Base-by-base conservation (phyloP, 2,888 invertebrate genomes). In the Andrena camellia region DNA sequence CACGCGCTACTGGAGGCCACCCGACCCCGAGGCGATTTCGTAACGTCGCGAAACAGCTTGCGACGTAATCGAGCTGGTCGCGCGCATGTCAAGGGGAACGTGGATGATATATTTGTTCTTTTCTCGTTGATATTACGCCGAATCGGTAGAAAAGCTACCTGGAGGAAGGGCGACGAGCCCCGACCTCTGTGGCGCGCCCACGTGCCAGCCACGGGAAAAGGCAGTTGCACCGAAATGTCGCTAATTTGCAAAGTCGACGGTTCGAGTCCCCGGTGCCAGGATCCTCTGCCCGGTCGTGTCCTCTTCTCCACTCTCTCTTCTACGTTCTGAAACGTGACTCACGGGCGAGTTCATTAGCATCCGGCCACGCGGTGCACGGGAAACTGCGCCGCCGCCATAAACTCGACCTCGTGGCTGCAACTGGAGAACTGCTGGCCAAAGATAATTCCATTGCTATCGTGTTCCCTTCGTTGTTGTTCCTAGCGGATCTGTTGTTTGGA, bases 321-420 rank as follows among this genome's bases (percentile, higher is more conserved):
- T 23, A 81, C 87, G 86, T 83, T 86, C 84, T 76, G 67, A 77
- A 88, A 88, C 86, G 84, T 86, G 88, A 87, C 87, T 88, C 84
- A 79, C 42, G 74, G 57, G 20, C 59, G 83, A 68, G 88, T 88
- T 89, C 87, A 85, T 89, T 89, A 83, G 84, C 89, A 89, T 84
- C 84, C 84, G 75, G 78, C 84, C 76, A 84, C 81, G 81, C 77
- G 81, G 72, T 57, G 74, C 54, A 26, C 50, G 60, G 60, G 63
- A 74, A 78, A 71, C 75, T 59, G 70, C 83, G 78, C 52, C 72
- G 74, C 42, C 57, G 71, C 48, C 52, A 42, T 35, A 59, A 78
- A 23, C 60, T 50, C 79, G 69, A 71, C 78, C 72, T 52, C 64
- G 76, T 31, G 75, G 72, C 57, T 50, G 62, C 78, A 60, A 17